Evolutionary conservation across 1,140 invertebrate genomes (phyloP).

Genomic region (Brachionus asplanchnoidis): DNA sequence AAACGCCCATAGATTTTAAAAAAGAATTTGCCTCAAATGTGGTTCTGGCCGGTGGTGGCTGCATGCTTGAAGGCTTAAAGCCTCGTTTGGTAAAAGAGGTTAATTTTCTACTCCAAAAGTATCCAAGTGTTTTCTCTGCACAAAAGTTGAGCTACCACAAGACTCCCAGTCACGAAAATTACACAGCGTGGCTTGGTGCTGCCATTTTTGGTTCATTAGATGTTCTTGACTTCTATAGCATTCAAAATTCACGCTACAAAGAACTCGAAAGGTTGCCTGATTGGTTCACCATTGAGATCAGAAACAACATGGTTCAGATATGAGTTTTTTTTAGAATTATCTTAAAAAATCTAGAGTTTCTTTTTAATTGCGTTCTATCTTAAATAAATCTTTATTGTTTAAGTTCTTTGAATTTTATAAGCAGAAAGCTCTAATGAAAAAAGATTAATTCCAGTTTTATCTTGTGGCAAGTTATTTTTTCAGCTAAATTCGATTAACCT

Average conservation of each 20-base stretch:
- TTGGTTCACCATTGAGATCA: conserved; percentile 66
- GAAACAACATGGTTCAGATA: conserved; percentile 44
- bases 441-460: not conserved
- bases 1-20: conserved; percentile 73
- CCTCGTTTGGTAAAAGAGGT: conserved; percentile 70
- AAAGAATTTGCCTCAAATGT: conserved; percentile 71
- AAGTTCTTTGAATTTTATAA: not conserved
- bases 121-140: conserved; percentile 64
- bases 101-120: conserved; percentile 60
- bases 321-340: not conserved
- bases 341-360: not conserved
- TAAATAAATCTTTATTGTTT: not conserved
- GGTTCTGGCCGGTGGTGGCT: conserved; percentile 74
- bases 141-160: conserved; percentile 71
- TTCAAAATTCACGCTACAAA: conserved; percentile 70
- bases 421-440: not conserved
- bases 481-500: not conserved
- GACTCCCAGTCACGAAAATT: conserved; percentile 75
- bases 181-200: conserved; percentile 75
- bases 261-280: conserved; percentile 69
- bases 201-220: conserved; percentile 78
- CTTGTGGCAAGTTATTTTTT: not conserved
- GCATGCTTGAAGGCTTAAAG: conserved; percentile 73
- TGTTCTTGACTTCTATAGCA: conserved; percentile 66
- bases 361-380: not conserved